Percentiles rank a stretch among this genome's conserved stretches.
phyloP scores from a whole-genome alignment of 2,797 vertebrate genomes.

The Taeniopygia guttata region DNA sequence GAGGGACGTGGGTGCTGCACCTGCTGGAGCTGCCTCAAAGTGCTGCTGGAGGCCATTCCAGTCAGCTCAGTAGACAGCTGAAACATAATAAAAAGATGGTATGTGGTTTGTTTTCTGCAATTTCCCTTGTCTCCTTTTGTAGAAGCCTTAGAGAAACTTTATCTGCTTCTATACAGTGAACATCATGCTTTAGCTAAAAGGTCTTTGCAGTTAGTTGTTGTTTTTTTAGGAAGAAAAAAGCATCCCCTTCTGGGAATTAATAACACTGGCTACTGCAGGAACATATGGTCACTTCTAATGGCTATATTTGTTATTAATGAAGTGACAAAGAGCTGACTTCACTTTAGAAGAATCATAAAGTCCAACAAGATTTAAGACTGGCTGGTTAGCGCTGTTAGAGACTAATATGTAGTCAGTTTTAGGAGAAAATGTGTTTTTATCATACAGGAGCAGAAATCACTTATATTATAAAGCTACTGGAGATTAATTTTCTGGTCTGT shows the following conservation, averaged over 20 bases:
- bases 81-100: background rate
- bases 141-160: background rate
- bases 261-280: background rate
- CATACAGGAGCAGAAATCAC: background rate
- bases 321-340: slow-evolving; percentile 19
- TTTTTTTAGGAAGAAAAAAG: background rate
- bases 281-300: slow-evolving; percentile 3
- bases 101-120: background rate
- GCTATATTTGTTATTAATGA: slow-evolving; percentile 1
- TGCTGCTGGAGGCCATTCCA: background rate
- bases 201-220: background rate
- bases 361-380: background rate
- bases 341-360: slow-evolving; percentile 29
- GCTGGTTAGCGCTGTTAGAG: background rate
- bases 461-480: background rate
- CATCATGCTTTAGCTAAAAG: background rate
- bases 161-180: background rate
- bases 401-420: background rate
- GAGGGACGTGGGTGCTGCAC: background rate
- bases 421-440: background rate
- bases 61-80: background rate
- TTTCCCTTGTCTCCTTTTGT: slow-evolving; percentile 4
- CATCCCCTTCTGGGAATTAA: background rate
- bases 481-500: background rate
- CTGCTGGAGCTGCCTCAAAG: background rate